Percentiles rank a stretch among this genome's conserved stretches.
Conservation (phyloP, 2,113 vertebrate species). For the Platichthys flesus region DNA sequence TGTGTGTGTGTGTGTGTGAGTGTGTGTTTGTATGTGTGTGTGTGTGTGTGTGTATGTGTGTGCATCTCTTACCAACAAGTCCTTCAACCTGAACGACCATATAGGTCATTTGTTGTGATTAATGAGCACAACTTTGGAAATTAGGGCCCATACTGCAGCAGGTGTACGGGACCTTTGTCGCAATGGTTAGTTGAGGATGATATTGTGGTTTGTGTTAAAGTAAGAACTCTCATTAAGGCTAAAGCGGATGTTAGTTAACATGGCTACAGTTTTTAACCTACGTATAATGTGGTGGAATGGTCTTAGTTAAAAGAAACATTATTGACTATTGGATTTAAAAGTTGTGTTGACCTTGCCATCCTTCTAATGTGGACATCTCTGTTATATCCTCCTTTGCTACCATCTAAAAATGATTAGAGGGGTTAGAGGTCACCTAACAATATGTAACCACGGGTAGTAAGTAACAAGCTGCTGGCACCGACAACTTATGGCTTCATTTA, state of each 20-base stretch:
- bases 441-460: not conserved
- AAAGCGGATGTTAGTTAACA: not conserved
- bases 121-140: not conserved
- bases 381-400: not conserved
- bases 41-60: slow-evolving; percentile 15
- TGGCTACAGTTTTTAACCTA: not conserved
- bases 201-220: not conserved
- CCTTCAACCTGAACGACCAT: not conserved
- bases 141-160: not conserved
- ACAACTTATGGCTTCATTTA: not conserved
- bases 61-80: not conserved
- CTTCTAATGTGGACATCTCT: not conserved
- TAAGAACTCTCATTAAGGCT: not conserved
- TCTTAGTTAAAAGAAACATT: not conserved
- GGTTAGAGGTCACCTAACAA: not conserved
- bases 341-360: no score
- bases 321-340: not conserved
- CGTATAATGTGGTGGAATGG: no score
- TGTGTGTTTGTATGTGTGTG: not conserved
- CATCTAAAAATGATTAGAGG: not conserved
- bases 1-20: not conserved
- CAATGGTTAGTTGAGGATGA: not conserved
- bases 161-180: not conserved
- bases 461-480: not conserved
- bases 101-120: not conserved